Evolutionary conservation across 2,888 invertebrate species (phyloP), one percentile per base, ranked within the genome.

Genomic region (Hyposoter dolosus): DNA sequence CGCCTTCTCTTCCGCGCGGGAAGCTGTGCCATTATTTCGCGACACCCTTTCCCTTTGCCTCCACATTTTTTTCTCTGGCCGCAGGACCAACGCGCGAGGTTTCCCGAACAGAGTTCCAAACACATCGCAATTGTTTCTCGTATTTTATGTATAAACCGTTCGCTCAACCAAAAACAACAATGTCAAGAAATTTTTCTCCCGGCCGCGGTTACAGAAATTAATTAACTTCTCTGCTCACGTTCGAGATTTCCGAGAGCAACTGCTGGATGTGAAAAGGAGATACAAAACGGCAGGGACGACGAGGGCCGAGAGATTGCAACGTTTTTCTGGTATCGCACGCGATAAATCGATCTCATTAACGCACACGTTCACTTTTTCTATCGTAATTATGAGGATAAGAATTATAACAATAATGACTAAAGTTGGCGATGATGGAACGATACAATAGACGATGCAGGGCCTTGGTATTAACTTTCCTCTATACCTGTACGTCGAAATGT

Each of bases 261-360:
- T 10, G 10, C 28, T 10, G 10, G 19, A 19, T 35, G n/a, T 78
- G 35, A 28, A 28, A 78, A 17, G 60, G 78, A 68, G 81, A 9
- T 77, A 66, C 68, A 80, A 47, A 85, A 90, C 87, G 89, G 86
- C 85, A 86, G 89, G 87, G 87, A 87, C 79, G 83, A 53, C 56
- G 28, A 6, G 56, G 17, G 65, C 7, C 32, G n/a, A 63, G 60
- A 19, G 15, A 23, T 12, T 43, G 43, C 47, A 17, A 60, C 23
- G 17, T 50, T 66, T 77, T 68, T 50, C 68, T 47, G 65, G 53
- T 43, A 65, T 63, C 47, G n/a, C n/a, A 87, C 89, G 90, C 92
- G 90, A 92, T 91, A 89, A 88, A 92, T 90, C 91, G 91, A 92
- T 92, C 89, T 90, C 87, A 87, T 90, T 89, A 90, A 91, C 89